phyloP scores from a whole-genome alignment of 23 tunicate species.

The Aplidium turbinatum region DNA sequence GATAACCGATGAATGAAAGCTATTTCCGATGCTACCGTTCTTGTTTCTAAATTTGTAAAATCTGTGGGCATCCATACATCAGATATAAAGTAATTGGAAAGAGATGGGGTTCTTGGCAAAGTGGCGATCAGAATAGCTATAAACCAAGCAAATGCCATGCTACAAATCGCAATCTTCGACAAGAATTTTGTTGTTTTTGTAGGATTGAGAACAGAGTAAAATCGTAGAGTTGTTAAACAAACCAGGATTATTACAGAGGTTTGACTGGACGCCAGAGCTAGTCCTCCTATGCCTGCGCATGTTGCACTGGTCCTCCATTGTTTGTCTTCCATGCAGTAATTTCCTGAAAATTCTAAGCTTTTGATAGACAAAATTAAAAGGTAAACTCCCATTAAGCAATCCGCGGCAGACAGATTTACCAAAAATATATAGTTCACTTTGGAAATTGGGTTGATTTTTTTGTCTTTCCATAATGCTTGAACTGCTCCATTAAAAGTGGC shows the following conservation, averaged over 20 bases:
- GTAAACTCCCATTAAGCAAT: slow-evolving; percentile 68
- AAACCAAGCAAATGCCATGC: slow-evolving; percentile 43
- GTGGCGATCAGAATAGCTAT: slow-evolving; percentile 39
- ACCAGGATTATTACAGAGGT: slow-evolving; percentile 63
- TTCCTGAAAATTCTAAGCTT: slow-evolving; percentile 33
- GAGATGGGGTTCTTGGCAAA: slow-evolving; percentile 8
- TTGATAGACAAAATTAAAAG: slow-evolving; percentile 42
- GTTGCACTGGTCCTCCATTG: slow-evolving; percentile 56
- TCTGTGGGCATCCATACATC: slow-evolving; percentile 62
- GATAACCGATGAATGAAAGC: slow-evolving; percentile 46
- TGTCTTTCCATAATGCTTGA: not conserved
- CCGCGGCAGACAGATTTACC: slow-evolving; percentile 67
- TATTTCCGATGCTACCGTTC: not conserved
- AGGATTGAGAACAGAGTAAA: slow-evolving; percentile 67
- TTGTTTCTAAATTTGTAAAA: slow-evolving; percentile 4
- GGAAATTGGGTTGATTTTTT: slow-evolving; percentile 21
- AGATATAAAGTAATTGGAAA: slow-evolving; percentile 43
- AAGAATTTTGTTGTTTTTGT: slow-evolving; percentile 39
- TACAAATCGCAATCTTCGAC: slow-evolving; percentile 28
- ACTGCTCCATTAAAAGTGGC: slow-evolving; percentile 30
- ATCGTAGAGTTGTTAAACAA: slow-evolving; percentile 58
- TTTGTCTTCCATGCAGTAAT: slow-evolving; percentile 58
- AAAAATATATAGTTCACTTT: slow-evolving; percentile 48
- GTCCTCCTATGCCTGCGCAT: slow-evolving; percentile 57
- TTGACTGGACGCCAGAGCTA: slow-evolving; percentile 71